phyloP scores from a whole-genome alignment of 2,888 invertebrate genomes.

The Anticlea derivata region DNA sequence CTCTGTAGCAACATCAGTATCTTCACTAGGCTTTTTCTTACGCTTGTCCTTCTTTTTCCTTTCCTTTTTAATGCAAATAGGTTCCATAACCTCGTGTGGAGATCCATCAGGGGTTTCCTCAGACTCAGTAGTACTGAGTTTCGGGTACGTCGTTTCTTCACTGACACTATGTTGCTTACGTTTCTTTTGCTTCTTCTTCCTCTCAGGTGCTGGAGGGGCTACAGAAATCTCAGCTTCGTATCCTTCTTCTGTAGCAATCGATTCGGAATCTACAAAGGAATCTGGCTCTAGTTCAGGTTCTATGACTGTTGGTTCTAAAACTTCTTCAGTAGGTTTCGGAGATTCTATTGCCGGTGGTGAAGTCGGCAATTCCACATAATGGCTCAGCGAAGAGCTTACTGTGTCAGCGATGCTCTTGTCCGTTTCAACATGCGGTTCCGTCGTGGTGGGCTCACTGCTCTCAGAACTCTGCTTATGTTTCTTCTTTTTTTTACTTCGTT shows the following conservation, averaged over 20 bases:
- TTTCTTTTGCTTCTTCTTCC: constrained; percentile 82
- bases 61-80: constrained; percentile 48
- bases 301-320: constrained; percentile 38
- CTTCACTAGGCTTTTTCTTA: constrained; percentile 72
- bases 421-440: constrained; percentile 53
- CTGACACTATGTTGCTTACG: constrained; percentile 62
- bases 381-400: constrained; percentile 71
- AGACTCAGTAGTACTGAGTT: constrained; percentile 65
- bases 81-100: constrained; percentile 55
- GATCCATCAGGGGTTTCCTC: constrained; percentile 62
- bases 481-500: constrained; percentile 86
- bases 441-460: constrained; percentile 53
- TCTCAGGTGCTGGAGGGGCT: constrained; percentile 52
- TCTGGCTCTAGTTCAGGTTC: constrained; percentile 56
- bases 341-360: constrained; percentile 80
- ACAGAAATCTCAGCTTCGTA: constrained; percentile 89
- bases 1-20: constrained; percentile 42
- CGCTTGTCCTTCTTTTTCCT: constrained; percentile 67
- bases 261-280: constrained; percentile 74
- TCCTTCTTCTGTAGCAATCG: constrained; percentile 84
- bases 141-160: constrained; percentile 72
- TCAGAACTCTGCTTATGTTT: constrained; percentile 80
- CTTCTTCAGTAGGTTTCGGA: constrained; percentile 61
- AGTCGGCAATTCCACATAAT: constrained; percentile 68
- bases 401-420: constrained; percentile 67